Evolutionary conservation across 2,113 vertebrate species (phyloP).

Genomic region (Leucosticte australis): DNA sequence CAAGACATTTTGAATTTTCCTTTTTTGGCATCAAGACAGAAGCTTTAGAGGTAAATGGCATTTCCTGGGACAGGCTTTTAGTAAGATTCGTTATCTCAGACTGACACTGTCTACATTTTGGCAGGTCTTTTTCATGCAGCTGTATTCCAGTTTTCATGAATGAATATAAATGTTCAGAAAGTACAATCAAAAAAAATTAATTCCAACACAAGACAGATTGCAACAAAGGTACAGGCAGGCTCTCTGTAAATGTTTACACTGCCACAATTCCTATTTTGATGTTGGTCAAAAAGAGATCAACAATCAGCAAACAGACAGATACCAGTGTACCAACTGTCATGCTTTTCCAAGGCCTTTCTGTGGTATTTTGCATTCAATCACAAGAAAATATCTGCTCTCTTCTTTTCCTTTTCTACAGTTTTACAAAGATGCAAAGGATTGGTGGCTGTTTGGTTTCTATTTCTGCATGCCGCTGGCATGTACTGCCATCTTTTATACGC

Average conservation of each 20-base stretch:
- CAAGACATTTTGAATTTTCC: conserved; percentile 41
- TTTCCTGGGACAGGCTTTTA: conserved; percentile 45
- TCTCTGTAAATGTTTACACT: neutral
- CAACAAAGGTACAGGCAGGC: neutral
- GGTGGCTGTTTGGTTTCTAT: conserved; percentile 98
- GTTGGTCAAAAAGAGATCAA: neutral
- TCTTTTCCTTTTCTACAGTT: conserved; percentile 71
- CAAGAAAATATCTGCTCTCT: neutral
- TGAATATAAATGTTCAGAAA: neutral
- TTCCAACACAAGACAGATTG: neutral
- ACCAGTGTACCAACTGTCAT: neutral
- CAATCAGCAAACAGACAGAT: neutral
- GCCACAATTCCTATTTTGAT: neutral
- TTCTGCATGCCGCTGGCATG: conserved; percentile 91
- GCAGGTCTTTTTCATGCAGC: neutral
- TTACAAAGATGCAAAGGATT: conserved; percentile 87
- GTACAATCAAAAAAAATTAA: neutral
- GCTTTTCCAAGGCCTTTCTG: neutral
- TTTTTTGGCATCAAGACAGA: conserved; percentile 45
- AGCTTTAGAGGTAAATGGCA: conserved; percentile 42
- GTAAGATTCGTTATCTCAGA: neutral
- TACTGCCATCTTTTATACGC: conserved; percentile 91
- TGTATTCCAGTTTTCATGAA: neutral
- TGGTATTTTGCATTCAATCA: neutral
- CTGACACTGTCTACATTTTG: neutral